A percentile compares a stretch with the other conserved stretches of the same genome.
Conservation (phyloP, 2,113 vertebrate species). For the Daubentonia madagascariensis region DNA sequence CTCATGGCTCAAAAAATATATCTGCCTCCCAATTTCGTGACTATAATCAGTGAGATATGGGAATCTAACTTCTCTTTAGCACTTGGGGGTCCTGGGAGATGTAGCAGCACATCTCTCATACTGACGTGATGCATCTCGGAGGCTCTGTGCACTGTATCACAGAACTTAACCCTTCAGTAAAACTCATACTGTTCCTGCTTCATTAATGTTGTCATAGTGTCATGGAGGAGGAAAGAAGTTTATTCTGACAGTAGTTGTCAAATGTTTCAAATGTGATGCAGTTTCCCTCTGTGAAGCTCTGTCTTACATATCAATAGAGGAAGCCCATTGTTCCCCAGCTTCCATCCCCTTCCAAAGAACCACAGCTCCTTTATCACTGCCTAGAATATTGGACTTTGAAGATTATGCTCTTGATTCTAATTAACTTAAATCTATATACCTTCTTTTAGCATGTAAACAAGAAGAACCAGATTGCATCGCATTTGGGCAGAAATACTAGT, state of each 20-base stretch:
- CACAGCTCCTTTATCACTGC: background rate
- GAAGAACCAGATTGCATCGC: background rate
- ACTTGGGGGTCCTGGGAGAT: background rate
- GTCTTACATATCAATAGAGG: background rate
- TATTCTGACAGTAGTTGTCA: conserved; percentile 1
- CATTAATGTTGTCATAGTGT: background rate
- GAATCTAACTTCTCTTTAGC: background rate
- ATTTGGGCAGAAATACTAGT: background rate
- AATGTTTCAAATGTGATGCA: background rate
- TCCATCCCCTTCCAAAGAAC: background rate
- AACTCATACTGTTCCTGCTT: background rate
- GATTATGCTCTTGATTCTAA: background rate
- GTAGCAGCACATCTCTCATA: background rate
- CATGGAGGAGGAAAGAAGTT: background rate
- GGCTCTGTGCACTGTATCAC: background rate
- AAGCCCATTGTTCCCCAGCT: background rate
- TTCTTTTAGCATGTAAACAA: background rate
- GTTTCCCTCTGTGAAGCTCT: background rate
- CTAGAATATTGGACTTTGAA: background rate
- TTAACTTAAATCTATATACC: background rate
- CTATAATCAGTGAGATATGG: background rate
- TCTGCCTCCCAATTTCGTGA: background rate
- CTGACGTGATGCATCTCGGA: background rate
- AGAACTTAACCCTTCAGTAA: background rate
- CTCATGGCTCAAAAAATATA: background rate